phyloP scores from a whole-genome alignment of 2,797 vertebrate species.

The Rhinogobio ventralis region DNA sequence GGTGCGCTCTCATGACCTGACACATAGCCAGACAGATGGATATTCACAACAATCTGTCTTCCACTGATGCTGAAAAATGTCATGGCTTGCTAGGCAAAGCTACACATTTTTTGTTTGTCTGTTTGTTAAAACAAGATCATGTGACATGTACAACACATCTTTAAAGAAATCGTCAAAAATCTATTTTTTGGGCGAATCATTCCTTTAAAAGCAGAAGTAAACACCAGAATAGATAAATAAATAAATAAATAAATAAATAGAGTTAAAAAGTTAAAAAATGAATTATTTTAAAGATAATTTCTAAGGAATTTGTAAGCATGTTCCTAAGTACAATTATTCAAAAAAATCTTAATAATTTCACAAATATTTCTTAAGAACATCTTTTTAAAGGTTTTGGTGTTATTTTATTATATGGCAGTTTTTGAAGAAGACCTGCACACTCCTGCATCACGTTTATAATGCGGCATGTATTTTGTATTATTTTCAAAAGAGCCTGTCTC shows the following conservation, averaged over 20 bases:
- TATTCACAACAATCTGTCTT: constrained; percentile 26
- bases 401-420: background rate
- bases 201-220: background rate
- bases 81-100: background rate
- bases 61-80: background rate
- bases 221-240: background rate
- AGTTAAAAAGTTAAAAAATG: too few relatives aligned
- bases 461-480: background rate
- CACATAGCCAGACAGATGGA: constrained; percentile 29
- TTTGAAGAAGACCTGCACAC: background rate
- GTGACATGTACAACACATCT: background rate
- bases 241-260: too few relatives aligned
- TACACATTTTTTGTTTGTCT: background rate
- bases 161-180: background rate
- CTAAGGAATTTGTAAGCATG: background rate
- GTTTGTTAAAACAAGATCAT: background rate
- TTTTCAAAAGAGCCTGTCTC: background rate
- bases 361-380: background rate
- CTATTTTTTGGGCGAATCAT: background rate
- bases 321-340: background rate
- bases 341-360: too few relatives aligned
- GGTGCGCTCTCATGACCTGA: constrained; percentile 64
- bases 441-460: background rate
- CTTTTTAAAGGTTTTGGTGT: background rate
- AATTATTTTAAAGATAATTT: too few relatives aligned